Evolutionary conservation across 2,797 vertebrate species (phyloP).

Genomic region (Liasis olivaceus): DNA sequence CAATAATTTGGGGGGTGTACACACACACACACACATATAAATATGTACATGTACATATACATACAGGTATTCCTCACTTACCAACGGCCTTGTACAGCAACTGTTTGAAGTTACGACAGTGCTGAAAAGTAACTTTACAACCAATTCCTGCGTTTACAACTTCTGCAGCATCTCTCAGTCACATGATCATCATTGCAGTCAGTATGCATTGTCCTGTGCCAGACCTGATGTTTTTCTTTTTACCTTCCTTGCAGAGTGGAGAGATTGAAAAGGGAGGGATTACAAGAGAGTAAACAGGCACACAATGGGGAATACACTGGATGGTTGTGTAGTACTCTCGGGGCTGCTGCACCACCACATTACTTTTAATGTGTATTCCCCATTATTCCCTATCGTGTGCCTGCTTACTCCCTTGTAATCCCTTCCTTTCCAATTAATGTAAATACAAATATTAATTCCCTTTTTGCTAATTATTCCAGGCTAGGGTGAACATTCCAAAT

Average conservation of each 20-base stretch:
- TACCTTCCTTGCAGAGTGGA: background rate
- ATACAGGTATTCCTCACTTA: too few relatives aligned
- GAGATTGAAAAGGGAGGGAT: background rate
- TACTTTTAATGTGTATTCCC: too few relatives aligned
- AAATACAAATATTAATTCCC: too few relatives aligned
- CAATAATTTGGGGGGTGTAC: too few relatives aligned
- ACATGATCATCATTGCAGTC: background rate
- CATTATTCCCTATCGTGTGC: too few relatives aligned
- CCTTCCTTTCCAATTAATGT: too few relatives aligned
- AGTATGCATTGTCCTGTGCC: background rate
- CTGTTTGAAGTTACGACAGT: background rate
- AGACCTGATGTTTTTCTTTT: background rate
- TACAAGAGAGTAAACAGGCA: background rate
- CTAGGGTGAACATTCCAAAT: too few relatives aligned
- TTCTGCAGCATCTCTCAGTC: background rate
- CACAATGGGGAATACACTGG: background rate
- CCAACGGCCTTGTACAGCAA: too few relatives aligned
- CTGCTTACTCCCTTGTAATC: too few relatives aligned
- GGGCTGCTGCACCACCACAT: background rate
- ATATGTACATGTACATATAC: too few relatives aligned
- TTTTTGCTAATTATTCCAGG: too few relatives aligned
- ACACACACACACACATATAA: too few relatives aligned
- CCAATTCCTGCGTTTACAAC: background rate
- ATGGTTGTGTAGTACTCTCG: background rate
- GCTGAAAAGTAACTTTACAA: background rate